A percentile compares a stretch with the other conserved stretches of the same genome.
Evolutionary conservation across 1,140 invertebrate genomes (phyloP).

Genomic region (Laupala kohalensis): DNA sequence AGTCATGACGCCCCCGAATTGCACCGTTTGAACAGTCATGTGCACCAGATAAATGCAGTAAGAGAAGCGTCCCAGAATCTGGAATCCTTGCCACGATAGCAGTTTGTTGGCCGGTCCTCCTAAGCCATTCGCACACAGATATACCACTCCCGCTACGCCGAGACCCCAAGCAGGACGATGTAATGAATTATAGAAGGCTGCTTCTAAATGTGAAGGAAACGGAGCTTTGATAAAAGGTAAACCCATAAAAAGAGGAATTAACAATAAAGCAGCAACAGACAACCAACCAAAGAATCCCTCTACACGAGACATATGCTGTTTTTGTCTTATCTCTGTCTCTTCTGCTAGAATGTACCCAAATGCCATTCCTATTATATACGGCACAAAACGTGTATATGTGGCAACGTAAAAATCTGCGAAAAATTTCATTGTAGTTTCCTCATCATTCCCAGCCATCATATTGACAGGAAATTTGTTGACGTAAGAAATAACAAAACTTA

Average conservation of each 20-base stretch:
- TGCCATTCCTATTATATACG: background rate
- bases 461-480: background rate
- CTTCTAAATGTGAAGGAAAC: background rate
- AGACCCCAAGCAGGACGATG: background rate
- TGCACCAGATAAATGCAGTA: conserved; percentile 45
- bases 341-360: background rate
- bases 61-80: conserved; percentile 38
- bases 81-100: conserved; percentile 36
- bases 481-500: background rate
- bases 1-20: background rate
- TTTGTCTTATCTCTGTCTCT: background rate
- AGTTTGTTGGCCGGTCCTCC: conserved; percentile 36
- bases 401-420: background rate
- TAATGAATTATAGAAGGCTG: background rate
- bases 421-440: background rate
- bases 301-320: too few relatives aligned
- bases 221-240: background rate
- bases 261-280: background rate
- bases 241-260: background rate
- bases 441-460: background rate
- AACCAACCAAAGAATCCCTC: background rate
- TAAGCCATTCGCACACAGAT: conserved; percentile 3
- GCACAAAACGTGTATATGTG: background rate
- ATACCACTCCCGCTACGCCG: background rate
- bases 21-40: background rate